Evolutionary conservation across 1,140 invertebrate species (phyloP), one percentile per base, ranked within the genome.

Genomic region (Scaptomyza graminum): DNA sequence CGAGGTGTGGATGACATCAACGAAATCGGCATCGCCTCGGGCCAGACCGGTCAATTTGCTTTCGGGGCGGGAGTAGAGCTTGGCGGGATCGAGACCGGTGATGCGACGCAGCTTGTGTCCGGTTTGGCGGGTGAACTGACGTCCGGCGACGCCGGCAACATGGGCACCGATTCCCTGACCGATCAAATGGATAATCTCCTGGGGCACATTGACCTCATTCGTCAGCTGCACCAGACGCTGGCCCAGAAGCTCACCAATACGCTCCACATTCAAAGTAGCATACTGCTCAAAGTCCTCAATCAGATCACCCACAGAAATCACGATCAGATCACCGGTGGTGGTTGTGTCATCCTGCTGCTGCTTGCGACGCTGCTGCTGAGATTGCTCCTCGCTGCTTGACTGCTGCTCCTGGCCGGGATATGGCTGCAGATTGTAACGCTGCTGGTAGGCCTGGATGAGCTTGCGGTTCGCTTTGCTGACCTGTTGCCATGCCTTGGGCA

Each of bases 1-100:
- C 71, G 95, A 96, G 0, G 95, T 96, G 79, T 96, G 96, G 69
- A 97, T 94, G 2, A 95, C 93, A 77, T 96, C 96, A 0, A 95
- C 94, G 51, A 94, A 94, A 18, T 92, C 90, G 1, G 94, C 94
- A 87, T 95, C 94, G 44, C 70, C 88, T 6, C 83, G 79, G 52
- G 93, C 92, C 6, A 95, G 65, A 11, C 95, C 92, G 41, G 93
- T 92, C 22, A 93, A 90, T 0, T 90, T 60, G n/a, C 93, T 89
- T 7, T 93, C 91, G 25, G 92, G 83, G 52, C 92, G 93, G 78
- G 95, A 96, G 44, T 93, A 93, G 1, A 95, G 95, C 18, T 94
- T 93, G 1, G 95, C 95, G 28, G 95, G 95, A 91, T 96, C 96
- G 77, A 96, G 85, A 5, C 93, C 95, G 12, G 94, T 94, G 37